Conservation (phyloP, 2,797 vertebrate species). For the Gambelia wislizenii region DNA sequence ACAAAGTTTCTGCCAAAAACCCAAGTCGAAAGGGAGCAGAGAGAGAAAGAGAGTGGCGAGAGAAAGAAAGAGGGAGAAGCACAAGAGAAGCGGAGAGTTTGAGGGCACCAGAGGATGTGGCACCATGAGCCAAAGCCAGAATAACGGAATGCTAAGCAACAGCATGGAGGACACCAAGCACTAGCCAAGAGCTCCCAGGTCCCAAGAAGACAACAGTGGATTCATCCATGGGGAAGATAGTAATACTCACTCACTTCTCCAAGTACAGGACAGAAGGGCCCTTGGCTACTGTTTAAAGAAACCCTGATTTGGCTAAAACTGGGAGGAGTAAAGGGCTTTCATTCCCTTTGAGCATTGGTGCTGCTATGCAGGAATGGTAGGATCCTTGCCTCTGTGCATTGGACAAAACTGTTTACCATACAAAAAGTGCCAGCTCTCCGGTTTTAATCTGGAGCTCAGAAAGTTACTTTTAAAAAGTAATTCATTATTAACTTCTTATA, state of each 20-base stretch:
- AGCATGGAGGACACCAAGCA: not conserved
- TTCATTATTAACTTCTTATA: too few species aligned
- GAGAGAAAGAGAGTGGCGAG: fast-evolving
- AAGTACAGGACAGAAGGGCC: not conserved
- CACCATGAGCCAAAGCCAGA: fast-evolving
- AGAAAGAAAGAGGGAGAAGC: not conserved
- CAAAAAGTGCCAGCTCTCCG: too few species aligned
- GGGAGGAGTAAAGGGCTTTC: not conserved
- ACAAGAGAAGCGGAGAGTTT: not conserved
- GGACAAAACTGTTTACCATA: too few species aligned
- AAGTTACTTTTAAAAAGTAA: too few species aligned
- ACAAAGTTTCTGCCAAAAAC: constrained; percentile 29
- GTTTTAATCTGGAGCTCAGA: too few species aligned
- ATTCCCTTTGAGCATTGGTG: too few species aligned
- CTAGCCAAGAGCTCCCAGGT: not conserved
- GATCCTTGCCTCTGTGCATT: too few species aligned
- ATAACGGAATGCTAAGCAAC: not conserved
- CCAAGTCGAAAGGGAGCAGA: not conserved
- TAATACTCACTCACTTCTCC: not conserved
- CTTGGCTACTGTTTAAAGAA: not conserved
- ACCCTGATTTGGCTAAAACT: not conserved
- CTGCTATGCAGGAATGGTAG: too few species aligned
- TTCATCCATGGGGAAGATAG: too few species aligned
- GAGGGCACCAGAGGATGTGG: fast-evolving
- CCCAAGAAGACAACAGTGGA: not conserved